Evolutionary conservation across 2,113 vertebrate genomes (phyloP), one percentile per base, ranked within the genome.

Genomic region (Brachyistius frenatus): DNA sequence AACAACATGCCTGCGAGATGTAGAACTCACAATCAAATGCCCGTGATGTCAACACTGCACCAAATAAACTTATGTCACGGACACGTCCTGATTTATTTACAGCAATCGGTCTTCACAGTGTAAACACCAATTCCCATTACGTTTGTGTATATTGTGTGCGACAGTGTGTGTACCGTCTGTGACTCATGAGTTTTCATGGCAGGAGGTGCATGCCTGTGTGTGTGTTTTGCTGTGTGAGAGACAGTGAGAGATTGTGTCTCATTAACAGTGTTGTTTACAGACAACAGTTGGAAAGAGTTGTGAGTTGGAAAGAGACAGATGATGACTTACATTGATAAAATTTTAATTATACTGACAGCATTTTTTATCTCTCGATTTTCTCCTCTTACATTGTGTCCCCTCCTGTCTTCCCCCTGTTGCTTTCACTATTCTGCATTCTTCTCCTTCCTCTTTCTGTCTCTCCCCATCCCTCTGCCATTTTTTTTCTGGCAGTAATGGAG

Each of bases 191-290:
- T 73, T 33, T 64, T 61, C 14, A 23, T 50, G 50, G 47, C 60
- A 67, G 56, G 47, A 10, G 35, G 35, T 39, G 35, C 31, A n/a
- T 36, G 37, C 71, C 57, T 66, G 65, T 16, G 39, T 44, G 65
- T 68, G 63, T 56, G 62, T 54, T 35, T 58, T 66, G 82, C 23
- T 57, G 77, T 62, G 61, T 32, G 47, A 8, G 58, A 53, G 33
- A 54, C 23, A 39, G 32, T 50, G 50, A 68, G 72, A 52, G 53
- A 80, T 49, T 62, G 78, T 65, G 86, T 87, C 86, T 87, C 81
- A 90, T 90, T 86, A 91, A 69, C 74, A 39, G 71, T 66, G 80
- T 80, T 88, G 89, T 90, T 91, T 83, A 86, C 86, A 74, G 53
- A 71, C 52, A 44, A 46, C 39, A 67, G 44, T 50, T 78, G 78